A percentile compares a stretch with the other conserved stretches of the same genome.
Evolutionary conservation across 2,113 vertebrate genomes (phyloP).

Genomic region (Heptranchias perlo): DNA sequence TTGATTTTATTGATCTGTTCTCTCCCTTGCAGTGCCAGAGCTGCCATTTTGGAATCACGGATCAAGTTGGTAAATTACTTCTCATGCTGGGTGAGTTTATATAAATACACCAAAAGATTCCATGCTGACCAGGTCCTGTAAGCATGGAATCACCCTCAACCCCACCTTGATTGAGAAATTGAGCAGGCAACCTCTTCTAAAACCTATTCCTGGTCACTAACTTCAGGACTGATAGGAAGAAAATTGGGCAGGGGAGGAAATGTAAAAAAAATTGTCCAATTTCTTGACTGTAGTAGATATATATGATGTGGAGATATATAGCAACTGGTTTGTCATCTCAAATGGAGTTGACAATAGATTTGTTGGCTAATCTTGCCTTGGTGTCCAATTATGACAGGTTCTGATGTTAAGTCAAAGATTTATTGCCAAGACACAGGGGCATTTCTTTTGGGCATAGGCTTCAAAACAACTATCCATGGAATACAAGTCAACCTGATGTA

Average conservation of each 20-base stretch:
- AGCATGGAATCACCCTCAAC: no score
- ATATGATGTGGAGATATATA: background rate
- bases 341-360: background rate
- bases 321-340: background rate
- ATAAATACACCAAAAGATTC: background rate
- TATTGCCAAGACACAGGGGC: background rate
- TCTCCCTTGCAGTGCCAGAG: background rate
- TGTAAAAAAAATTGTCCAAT: background rate
- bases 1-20: background rate
- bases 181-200: background rate
- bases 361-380: background rate
- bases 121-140: background rate
- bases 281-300: background rate
- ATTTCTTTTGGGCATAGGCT: background rate
- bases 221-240: background rate
- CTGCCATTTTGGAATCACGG: background rate
- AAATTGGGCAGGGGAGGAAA: background rate
- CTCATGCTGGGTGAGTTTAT: background rate
- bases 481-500: background rate
- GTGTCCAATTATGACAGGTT: background rate
- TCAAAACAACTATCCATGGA: background rate
- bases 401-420: background rate
- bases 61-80: background rate
- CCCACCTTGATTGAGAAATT: background rate
- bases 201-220: background rate